phyloP scores from a whole-genome alignment of 2,797 vertebrate genomes.

The Mormyrops boulengeri region DNA sequence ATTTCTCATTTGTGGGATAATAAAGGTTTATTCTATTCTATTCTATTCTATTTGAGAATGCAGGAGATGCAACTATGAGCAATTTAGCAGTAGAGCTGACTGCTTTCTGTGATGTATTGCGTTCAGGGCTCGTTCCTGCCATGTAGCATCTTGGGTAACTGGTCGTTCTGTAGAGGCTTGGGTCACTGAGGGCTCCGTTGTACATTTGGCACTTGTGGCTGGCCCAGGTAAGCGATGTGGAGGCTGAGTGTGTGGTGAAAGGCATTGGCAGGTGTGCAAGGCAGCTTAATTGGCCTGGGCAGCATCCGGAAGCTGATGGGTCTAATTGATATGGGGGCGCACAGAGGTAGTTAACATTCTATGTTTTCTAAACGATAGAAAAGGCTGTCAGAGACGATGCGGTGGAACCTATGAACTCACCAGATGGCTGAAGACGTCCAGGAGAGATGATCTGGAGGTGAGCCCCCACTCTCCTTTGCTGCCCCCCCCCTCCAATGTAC shows the following conservation, averaged over 20 bases:
- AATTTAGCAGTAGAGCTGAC: background rate
- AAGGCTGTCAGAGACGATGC: background rate
- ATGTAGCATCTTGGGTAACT: background rate
- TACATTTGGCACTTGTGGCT: background rate
- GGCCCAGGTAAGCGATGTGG: background rate
- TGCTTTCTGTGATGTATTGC: background rate
- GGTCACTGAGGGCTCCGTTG: background rate
- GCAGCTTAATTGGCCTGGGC: background rate
- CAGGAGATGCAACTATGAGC: background rate
- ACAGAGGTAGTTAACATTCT: slow-evolving; percentile 6
- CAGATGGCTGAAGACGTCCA: slow-evolving; percentile 15
- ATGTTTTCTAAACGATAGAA: background rate
- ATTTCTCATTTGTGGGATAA: too few relatives aligned
- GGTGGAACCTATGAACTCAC: background rate
- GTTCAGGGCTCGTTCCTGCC: background rate
- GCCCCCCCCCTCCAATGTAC: background rate
- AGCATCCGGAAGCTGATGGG: background rate
- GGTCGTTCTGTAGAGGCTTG: background rate
- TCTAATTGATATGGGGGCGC: background rate
- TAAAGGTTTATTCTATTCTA: too few relatives aligned
- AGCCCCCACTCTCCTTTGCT: background rate
- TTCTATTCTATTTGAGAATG: background rate
- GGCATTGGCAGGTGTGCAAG: background rate
- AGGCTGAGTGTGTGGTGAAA: background rate
- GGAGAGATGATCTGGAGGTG: background rate